Conservation (phyloP, 2,113 vertebrate species). For the Craseonycteris thonglongyai region DNA sequence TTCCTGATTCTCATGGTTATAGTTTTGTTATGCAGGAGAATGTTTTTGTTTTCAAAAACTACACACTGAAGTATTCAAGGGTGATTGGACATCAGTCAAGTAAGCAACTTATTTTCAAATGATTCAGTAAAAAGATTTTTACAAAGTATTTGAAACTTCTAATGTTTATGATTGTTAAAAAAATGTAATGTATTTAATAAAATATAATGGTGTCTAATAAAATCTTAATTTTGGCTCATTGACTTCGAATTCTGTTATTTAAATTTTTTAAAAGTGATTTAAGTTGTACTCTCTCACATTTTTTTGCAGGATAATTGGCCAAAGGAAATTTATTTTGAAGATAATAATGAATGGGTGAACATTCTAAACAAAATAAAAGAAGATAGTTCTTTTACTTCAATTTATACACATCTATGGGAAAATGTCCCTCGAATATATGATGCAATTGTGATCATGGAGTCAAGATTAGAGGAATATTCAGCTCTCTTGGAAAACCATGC, state of each 20-base stretch:
- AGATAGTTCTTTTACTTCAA: conserved; percentile 38
- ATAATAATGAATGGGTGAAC: not conserved
- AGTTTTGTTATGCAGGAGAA: not conserved
- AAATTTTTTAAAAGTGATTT: conserved; percentile 2
- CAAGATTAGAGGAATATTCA: conserved; percentile 35
- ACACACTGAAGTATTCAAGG: not conserved
- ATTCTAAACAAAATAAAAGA: conserved; percentile 35
- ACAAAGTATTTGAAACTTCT: not conserved
- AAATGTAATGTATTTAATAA: not conserved
- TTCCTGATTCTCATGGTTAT: not conserved
- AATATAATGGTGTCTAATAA: not conserved
- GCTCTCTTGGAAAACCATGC: conserved; percentile 47
- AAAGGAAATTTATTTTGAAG: not conserved
- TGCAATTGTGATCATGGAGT: conserved; percentile 21
- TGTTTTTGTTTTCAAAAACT: not conserved
- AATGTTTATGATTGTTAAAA: not conserved
- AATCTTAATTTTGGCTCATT: conserved; percentile 1
- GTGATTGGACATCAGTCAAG: not conserved
- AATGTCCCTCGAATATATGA: conserved; percentile 48
- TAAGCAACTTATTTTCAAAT: not conserved
- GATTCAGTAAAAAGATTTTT: not conserved
- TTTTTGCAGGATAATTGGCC: conserved; percentile 74
- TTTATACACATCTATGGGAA: conserved; percentile 54
- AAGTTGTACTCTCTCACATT: conserved; percentile 29
- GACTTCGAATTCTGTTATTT: conserved; percentile 4